Evolutionary conservation across 2,113 vertebrate genomes (phyloP), one percentile per base, ranked within the genome.

Genomic region (Rana temporaria): DNA sequence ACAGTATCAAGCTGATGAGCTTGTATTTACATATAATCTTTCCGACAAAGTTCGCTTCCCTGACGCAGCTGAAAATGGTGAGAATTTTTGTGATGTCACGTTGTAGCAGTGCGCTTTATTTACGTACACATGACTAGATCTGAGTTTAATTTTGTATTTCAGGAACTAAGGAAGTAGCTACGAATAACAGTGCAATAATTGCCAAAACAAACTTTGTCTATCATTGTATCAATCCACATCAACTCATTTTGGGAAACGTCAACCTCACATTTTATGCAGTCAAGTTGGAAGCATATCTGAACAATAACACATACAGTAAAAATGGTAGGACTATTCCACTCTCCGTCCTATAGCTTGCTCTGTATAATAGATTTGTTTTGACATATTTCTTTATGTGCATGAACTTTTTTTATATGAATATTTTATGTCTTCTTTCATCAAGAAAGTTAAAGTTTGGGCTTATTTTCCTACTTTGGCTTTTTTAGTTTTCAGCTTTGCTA

Each of bases 211-310:
- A 96, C 86, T 96, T 91, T 42, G 93, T 87, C 20, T 99, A 98
- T 88, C 90, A 85, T 16, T 99, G 98, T 79, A 3, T 85, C 75
- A 96, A 55, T 73, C 83, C 87, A 53, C 81, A 56, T 38, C 19
- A 56, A 0, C 3, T 97, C 60, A 42, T 0, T 3, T 86, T 95
- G 78, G 83, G 16, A 6, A 85, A 17, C 0, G 91, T 90, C 22
- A 92, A 60, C 0, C 0, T 95, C 80, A 94, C 91, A 0, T 92
- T 99, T 72, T 91, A 70, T 11, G 59, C 94, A 0, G 82, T 94
- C 84, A 93, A 80, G 73, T 85, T 98, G 88, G 93, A 99, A 90
- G 98, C 97, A 0, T 98, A 95, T 89, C 90, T 97, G 87, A 83
- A 78, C 4, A 90, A 86, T 30, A 85, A 84, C 62, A 94, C 86